Percentiles rank a stretch among this genome's conserved stretches.
Conservation (phyloP, 2,888 invertebrate genomes). For the Amiota mariae region DNA sequence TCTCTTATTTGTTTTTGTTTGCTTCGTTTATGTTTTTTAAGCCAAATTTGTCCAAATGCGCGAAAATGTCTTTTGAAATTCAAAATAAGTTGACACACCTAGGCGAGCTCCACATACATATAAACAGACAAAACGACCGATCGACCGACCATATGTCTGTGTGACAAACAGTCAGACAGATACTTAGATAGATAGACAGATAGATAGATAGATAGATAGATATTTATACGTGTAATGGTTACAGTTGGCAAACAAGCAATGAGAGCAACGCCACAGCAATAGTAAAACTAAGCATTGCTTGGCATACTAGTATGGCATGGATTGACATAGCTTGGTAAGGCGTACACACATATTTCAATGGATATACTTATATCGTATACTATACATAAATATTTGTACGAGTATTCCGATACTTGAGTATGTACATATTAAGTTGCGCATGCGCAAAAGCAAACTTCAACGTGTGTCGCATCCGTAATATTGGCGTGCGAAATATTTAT, state of each 20-base stretch:
- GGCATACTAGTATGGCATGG: background rate
- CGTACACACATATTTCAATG: slow-evolving; percentile 1
- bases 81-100: slow-evolving; percentile 43
- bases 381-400: slow-evolving; percentile 12
- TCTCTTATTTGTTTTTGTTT: slow-evolving; percentile 1
- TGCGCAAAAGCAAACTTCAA: slow-evolving; percentile 39
- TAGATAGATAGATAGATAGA: slow-evolving; percentile 7
- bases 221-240: background rate
- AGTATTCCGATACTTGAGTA: background rate
- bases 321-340: background rate
- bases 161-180: slow-evolving; percentile 27
- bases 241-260: slow-evolving; percentile 40
- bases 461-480: slow-evolving; percentile 60
- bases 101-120: slow-evolving; percentile 41
- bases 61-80: slow-evolving; percentile 28
- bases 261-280: slow-evolving; percentile 50
- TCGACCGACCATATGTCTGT: background rate
- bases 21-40: slow-evolving; percentile 3
- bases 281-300: no score
- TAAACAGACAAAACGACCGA: no score
- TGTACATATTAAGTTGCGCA: slow-evolving; percentile 19
- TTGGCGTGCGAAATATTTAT: slow-evolving; percentile 61
- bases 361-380: no score
- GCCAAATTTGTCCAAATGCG: slow-evolving; percentile 23
- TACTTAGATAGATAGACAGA: slow-evolving; percentile 18